Percentiles rank a stretch among this genome's conserved stretches.
These are phyloP conservation scores for Sisor rabdophorus DNA, from an alignment of 2,113 vertebrate genomes.

Conservation along the genomic window DNA sequence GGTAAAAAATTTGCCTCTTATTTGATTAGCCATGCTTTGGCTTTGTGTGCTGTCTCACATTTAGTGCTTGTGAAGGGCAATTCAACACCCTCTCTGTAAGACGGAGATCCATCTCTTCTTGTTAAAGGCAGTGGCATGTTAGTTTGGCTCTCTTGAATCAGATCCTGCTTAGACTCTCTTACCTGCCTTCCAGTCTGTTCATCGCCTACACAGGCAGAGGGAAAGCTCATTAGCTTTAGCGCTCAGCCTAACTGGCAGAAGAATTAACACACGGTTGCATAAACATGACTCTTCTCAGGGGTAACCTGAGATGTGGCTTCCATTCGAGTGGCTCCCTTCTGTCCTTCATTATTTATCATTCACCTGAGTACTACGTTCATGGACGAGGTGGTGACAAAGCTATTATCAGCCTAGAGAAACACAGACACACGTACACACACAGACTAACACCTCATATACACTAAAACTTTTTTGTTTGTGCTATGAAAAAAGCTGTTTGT, in stretches of 20 bases:
- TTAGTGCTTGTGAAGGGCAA: slow-evolving; percentile 39
- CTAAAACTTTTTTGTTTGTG: background rate
- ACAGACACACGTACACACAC: background rate
- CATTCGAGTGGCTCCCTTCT: slow-evolving; percentile 32
- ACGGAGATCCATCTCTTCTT: slow-evolving; percentile 21
- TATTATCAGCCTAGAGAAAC: slow-evolving; percentile 19
- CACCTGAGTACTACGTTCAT: slow-evolving; percentile 30
- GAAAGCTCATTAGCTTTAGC: slow-evolving; percentile 52
- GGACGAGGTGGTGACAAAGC: slow-evolving; percentile 33
- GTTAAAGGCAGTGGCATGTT: slow-evolving; percentile 39
- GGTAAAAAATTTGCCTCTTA: slow-evolving; percentile 34
- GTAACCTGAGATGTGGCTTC: slow-evolving; percentile 48
- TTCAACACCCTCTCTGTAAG: slow-evolving; percentile 38
- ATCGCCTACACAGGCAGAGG: slow-evolving; percentile 40
- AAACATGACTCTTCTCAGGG: slow-evolving; percentile 44
- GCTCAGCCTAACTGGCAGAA: slow-evolving; percentile 45
- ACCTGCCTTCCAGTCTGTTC: slow-evolving; percentile 32
- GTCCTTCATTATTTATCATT: slow-evolving; percentile 51
- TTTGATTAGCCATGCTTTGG: slow-evolving; percentile 49
- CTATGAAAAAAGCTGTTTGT: background rate
- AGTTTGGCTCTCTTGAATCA: slow-evolving; percentile 36
- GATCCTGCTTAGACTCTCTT: slow-evolving; percentile 26
- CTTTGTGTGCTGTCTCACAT: slow-evolving; percentile 33
- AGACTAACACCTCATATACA: slow-evolving; percentile 9
- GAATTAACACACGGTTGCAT: slow-evolving; percentile 47